Percentiles rank a stretch among this genome's conserved stretches.
Evolutionary conservation across 2,113 vertebrate species (phyloP).

Genomic region (Amia ocellicauda): DNA sequence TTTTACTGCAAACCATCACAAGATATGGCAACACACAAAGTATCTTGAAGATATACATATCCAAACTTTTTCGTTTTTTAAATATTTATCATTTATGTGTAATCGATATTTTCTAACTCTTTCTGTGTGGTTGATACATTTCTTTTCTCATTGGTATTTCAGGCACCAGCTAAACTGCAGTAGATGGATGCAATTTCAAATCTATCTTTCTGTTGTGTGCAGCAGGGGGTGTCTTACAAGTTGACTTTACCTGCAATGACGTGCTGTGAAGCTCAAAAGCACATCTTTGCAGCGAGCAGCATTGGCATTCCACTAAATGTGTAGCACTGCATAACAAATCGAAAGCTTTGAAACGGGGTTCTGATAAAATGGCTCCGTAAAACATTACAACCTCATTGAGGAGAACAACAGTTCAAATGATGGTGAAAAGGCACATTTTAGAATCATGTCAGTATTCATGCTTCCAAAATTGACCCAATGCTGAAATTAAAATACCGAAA

Average conservation of each 20-base stretch:
- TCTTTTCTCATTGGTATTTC: not conserved
- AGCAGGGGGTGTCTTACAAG: not conserved
- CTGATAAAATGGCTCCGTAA: no score
- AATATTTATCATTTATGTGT: no score
- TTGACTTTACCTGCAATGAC: not conserved
- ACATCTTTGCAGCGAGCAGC: not conserved
- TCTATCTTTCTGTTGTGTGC: not conserved
- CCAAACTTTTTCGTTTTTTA: no score
- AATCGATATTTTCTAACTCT: no score
- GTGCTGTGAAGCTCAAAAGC: not conserved
- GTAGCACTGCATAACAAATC: not conserved
- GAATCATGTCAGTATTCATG: no score
- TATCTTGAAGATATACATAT: no score
- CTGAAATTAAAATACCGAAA: not conserved
- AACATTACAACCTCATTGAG: not conserved
- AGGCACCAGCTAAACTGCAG: not conserved
- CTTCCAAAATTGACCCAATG: no score
- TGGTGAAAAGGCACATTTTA: no score
- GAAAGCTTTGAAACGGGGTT: no score
- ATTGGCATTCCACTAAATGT: conserved; percentile 1
- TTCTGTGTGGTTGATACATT: not conserved
- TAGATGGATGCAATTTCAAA: conserved; percentile 7
- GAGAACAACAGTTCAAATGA: not conserved
- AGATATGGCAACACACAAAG: no score
- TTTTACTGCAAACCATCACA: no score